A percentile compares a stretch with the other conserved stretches of the same genome.
Conservation (phyloP, 2,888 invertebrate species). For the Ectemnius continuus region DNA sequence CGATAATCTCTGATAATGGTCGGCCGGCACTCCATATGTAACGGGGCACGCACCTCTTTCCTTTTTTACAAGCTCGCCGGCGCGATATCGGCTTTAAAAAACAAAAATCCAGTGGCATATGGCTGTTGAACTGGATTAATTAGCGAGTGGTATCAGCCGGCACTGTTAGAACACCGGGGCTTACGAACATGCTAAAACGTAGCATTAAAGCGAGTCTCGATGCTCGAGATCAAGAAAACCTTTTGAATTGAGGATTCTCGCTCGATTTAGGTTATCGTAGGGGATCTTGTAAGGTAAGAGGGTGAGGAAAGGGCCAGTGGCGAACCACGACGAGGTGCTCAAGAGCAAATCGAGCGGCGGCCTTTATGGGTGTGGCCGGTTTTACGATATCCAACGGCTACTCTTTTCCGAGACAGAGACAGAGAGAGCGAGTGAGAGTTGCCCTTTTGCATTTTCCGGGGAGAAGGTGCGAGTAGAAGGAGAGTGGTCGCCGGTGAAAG, state of each 20-base stretch:
- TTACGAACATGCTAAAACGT: too few species aligned
- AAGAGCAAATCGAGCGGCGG: conserved; percentile 62
- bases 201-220: background rate
- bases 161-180: background rate
- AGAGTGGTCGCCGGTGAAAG: background rate
- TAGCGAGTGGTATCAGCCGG: conserved; percentile 35
- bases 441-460: background rate
- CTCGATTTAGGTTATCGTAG: conserved; percentile 54
- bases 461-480: background rate
- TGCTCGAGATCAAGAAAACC: conserved; percentile 14
- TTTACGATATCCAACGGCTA: conserved; percentile 61
- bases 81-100: conserved; percentile 19
- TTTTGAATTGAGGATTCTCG: conserved; percentile 22
- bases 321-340: conserved; percentile 57
- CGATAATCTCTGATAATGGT: conserved; percentile 72
- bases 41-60: conserved; percentile 6
- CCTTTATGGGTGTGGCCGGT: conserved; percentile 24
- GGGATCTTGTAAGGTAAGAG: background rate
- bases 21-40: conserved; percentile 35
- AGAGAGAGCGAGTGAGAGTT: background rate
- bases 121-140: conserved; percentile 55
- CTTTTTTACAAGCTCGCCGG: conserved; percentile 20
- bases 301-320: conserved; percentile 26
- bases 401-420: conserved; percentile 26
- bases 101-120: conserved; percentile 19